Evolutionary conservation across 2,797 vertebrate species (phyloP).

Genomic region (Smutsia temminckii): DNA sequence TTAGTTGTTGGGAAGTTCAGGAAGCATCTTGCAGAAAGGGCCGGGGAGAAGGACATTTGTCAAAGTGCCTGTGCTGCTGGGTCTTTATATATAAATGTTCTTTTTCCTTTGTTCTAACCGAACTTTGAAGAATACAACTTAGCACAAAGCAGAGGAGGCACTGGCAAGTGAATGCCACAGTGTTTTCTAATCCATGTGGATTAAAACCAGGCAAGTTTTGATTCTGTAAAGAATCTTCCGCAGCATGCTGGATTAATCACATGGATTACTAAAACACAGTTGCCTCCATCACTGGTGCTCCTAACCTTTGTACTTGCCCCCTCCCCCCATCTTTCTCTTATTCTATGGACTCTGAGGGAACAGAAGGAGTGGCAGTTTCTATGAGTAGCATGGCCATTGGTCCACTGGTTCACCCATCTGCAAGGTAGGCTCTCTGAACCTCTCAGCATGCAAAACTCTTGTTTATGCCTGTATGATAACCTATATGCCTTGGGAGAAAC

Average conservation of each 20-base stretch:
- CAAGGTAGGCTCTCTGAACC: slow-evolving; percentile 10
- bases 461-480: not conserved
- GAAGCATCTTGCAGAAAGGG: slow-evolving; percentile 75
- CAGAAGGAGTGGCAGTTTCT: slow-evolving; percentile 79
- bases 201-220: slow-evolving; percentile 82
- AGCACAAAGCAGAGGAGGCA: slow-evolving; percentile 82
- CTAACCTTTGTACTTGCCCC: slow-evolving; percentile 78
- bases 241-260: slow-evolving; percentile 87
- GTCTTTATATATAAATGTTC: slow-evolving; percentile 59
- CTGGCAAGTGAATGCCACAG: slow-evolving; percentile 81
- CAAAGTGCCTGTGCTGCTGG: slow-evolving; percentile 71
- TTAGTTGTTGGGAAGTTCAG: slow-evolving; percentile 78
- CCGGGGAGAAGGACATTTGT: slow-evolving; percentile 72
- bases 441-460: not conserved
- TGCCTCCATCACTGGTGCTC: slow-evolving; percentile 80
- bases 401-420: slow-evolving; percentile 63
- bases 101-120: slow-evolving; percentile 82
- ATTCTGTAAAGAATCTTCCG: slow-evolving; percentile 85
- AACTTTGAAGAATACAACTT: slow-evolving; percentile 82
- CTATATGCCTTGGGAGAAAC: not conserved
- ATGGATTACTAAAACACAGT: slow-evolving; percentile 85
- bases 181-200: slow-evolving; percentile 85
- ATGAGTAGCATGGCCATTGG: slow-evolving; percentile 68
- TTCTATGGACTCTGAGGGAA: slow-evolving; percentile 78
- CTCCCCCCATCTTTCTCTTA: slow-evolving; percentile 27